Conservation (phyloP, 2,888 invertebrate species). For the Nephrotoma guestfalica region DNA sequence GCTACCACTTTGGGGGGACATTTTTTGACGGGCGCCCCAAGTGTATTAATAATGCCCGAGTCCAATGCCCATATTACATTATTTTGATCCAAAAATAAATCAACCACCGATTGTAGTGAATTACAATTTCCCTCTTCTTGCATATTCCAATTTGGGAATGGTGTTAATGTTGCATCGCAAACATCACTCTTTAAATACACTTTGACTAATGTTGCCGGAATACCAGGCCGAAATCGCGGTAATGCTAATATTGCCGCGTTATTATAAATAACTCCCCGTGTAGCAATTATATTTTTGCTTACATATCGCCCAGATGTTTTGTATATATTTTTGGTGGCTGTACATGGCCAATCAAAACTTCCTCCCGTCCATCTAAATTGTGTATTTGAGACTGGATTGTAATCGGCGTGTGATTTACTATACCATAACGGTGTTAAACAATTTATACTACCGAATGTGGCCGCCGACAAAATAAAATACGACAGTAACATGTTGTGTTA, state of each 20-base stretch:
- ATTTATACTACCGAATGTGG: slow-evolving; percentile 10
- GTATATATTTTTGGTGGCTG: slow-evolving; percentile 39
- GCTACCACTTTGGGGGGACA: slow-evolving; percentile 56
- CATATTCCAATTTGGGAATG: slow-evolving; percentile 47
- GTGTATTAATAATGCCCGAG: slow-evolving; percentile 50
- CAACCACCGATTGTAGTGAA: slow-evolving; percentile 54
- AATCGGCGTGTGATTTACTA: slow-evolving; percentile 22
- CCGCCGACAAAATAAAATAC: background rate
- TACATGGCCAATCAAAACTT: slow-evolving; percentile 35
- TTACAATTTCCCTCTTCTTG: slow-evolving; percentile 50
- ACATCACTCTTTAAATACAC: slow-evolving; percentile 33
- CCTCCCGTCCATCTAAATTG: slow-evolving; percentile 30
- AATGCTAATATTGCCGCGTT: slow-evolving; percentile 40
- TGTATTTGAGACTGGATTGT: slow-evolving; percentile 5
- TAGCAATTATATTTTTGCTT: slow-evolving; percentile 43
- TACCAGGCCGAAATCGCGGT: slow-evolving; percentile 45
- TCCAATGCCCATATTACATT: slow-evolving; percentile 60
- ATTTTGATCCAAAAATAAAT: slow-evolving; percentile 44
- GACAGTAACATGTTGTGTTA: background rate
- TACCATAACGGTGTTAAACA: slow-evolving; percentile 18
- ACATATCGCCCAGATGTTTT: slow-evolving; percentile 40
- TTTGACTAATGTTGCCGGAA: slow-evolving; percentile 50
- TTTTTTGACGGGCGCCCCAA: slow-evolving; percentile 45
- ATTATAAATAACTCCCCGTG: slow-evolving; percentile 40
- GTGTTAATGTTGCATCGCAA: slow-evolving; percentile 36